Base-by-base conservation (phyloP, 1,140 invertebrate genomes). In the Homalodisca vitripennis region DNA sequence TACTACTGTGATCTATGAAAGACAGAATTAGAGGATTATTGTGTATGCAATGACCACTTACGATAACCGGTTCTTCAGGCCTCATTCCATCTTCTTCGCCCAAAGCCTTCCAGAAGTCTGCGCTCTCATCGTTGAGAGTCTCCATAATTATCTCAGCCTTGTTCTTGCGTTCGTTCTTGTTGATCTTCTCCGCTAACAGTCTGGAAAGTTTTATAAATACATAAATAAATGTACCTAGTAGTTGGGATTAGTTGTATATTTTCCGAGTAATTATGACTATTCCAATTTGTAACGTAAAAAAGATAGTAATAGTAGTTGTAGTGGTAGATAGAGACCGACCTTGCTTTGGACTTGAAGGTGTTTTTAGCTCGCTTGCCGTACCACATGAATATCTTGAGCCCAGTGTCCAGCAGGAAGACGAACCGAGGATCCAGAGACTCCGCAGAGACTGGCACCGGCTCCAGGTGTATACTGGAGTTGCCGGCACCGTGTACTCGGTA, bases 111-210 rank as follows among this genome's bases (percentile, higher is more conserved):
- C 95, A 97, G 82, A 99, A 99, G 26, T 93, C 92, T 30, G 82
- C 79, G 0, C 88, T 87, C 78, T 99, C 97, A 51, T 88, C 85
- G 1, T 88, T 89, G 80, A 95, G 92, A 30, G 84, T 83, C 77
- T 97, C 90, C 0, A 92, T 89, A 41, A 93, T 82, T 55, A 99
- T 93, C 75, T 98, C 95, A 0, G 95, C 89, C 78, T 92, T 92
- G 75, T 95, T 95, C 79, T 99, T 99, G 22, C 97, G 82, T 81
- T 99, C 98, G 79, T 98, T 95, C 82, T 99, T 99, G 79, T 98
- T 99, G 41, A 99, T 96, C 81, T 99, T 99, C 79, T 99, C 98
- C 1, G 96, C 93, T 83, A 99, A 90, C 2, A 99, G 81, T 64
- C 97, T 82, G 70, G 48, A 73, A 68, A 71, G 17, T 6, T 12